Conservation (phyloP, 2,797 vertebrate species). For the Mionectes olivaceus region DNA sequence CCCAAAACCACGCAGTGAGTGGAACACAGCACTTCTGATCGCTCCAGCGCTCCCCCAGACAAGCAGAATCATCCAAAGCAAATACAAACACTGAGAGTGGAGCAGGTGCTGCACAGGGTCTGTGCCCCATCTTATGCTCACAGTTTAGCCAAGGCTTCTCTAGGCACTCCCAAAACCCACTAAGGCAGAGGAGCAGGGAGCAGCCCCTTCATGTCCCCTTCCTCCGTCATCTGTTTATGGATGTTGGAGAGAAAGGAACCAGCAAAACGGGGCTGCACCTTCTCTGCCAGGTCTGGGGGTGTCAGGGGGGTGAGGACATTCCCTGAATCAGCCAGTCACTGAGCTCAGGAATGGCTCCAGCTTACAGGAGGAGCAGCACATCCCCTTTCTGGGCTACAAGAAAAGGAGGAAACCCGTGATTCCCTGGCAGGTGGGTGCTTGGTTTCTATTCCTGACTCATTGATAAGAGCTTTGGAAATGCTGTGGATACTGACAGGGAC, state of each 20-base stretch:
- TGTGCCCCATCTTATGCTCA: rapidly evolving
- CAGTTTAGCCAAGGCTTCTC: not conserved
- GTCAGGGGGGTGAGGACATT: rapidly evolving
- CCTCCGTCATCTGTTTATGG: not conserved
- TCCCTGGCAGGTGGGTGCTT: not conserved
- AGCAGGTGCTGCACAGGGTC: not conserved
- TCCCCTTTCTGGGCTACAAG: not conserved
- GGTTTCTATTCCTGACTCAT: not conserved
- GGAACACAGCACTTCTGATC: not conserved
- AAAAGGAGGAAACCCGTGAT: not conserved
- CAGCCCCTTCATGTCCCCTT: not conserved
- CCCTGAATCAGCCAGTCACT: not conserved
- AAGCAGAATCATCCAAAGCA: rapidly evolving
- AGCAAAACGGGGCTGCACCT: not conserved
- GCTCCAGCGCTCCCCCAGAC: rapidly evolving
- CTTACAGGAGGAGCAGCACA: not conserved
- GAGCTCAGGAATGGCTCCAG: not conserved
- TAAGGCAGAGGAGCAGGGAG: not conserved
- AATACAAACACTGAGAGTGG: not conserved
- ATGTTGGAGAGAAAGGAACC: not conserved
- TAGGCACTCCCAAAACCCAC: not conserved
- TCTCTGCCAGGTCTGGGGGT: not conserved
- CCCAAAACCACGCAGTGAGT: rapidly evolving
- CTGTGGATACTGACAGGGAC: not conserved
- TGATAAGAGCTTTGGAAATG: not conserved